phyloP scores from a whole-genome alignment of 2,797 vertebrate species.

The Alauda arvensis region DNA sequence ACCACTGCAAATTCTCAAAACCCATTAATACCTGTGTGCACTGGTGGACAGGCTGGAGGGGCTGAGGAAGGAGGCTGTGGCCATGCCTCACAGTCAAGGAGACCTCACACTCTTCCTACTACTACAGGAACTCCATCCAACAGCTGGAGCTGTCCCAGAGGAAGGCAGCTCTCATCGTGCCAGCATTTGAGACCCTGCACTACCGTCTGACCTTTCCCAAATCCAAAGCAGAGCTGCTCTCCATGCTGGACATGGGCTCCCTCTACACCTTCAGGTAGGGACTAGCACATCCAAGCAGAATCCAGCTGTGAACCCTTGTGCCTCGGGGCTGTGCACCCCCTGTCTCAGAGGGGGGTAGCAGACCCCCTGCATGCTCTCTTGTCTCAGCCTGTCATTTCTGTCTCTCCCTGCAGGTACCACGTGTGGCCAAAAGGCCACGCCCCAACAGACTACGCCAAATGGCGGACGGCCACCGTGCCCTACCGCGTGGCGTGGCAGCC shows the following conservation, averaged over 20 bases:
- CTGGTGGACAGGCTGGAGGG: not conserved
- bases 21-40: not conserved
- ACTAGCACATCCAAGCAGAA: not conserved
- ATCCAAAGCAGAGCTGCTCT: conserved; percentile 93
- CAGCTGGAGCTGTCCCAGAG: conserved; percentile 83
- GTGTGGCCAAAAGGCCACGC: conserved; percentile 93
- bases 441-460: conserved; percentile 90
- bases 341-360: not conserved
- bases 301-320: not conserved
- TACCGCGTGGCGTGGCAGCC: conserved; percentile 91
- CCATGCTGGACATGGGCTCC: conserved; percentile 91
- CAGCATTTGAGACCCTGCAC: conserved; percentile 90
- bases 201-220: conserved; percentile 90
- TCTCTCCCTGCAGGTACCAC: conserved; percentile 78
- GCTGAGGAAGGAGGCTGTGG: not conserved
- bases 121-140: conserved; percentile 80
- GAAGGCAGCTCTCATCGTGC: conserved; percentile 92
- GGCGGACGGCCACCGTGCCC: conserved; percentile 87
- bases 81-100: not conserved
- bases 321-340: not conserved
- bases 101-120: not conserved
- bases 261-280: conserved; percentile 93
- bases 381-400: not conserved
- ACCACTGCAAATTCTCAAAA: not conserved
- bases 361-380: not conserved